These are phyloP conservation scores for Malachius bipustulatus DNA, from an alignment of 2,888 invertebrate species.

Conservation along the genomic window DNA sequence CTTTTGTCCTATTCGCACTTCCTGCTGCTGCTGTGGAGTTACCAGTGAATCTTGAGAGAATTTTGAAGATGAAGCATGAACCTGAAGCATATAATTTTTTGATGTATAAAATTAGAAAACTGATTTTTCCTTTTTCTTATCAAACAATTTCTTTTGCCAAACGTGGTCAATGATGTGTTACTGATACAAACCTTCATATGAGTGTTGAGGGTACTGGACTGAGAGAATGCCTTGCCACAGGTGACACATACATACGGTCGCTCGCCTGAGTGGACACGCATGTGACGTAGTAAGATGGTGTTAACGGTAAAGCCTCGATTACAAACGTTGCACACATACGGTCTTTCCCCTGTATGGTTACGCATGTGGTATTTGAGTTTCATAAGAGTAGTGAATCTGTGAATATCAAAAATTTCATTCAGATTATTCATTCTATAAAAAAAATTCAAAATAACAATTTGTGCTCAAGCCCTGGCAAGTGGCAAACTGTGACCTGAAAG, in stretches of 20 bases:
- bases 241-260: slow-evolving; percentile 38
- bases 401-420: slow-evolving; percentile 14
- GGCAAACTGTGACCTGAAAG: no score
- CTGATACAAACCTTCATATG: slow-evolving; percentile 38
- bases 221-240: slow-evolving; percentile 37
- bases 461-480: no score
- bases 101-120: no score
- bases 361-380: slow-evolving; percentile 39
- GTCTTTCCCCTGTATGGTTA: slow-evolving; percentile 38
- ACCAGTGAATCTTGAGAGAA: slow-evolving; percentile 25
- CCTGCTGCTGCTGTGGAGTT: slow-evolving; percentile 21
- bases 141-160: slow-evolving; percentile 1
- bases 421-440: slow-evolving; percentile 4
- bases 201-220: slow-evolving; percentile 37
- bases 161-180: no score
- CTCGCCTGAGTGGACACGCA: slow-evolving; percentile 38
- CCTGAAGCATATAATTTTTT: slow-evolving; percentile 19
- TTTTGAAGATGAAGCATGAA: slow-evolving; percentile 31
- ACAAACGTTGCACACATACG: slow-evolving; percentile 36
- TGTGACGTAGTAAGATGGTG: slow-evolving; percentile 36
- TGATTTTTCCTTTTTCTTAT: no score
- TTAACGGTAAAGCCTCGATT: slow-evolving; percentile 38
- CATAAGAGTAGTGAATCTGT: slow-evolving; percentile 38
- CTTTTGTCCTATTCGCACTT: slow-evolving; percentile 24
- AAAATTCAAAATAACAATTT: slow-evolving; percentile 4